phyloP scores from a whole-genome alignment of 2,888 invertebrate genomes.

The Rambutsinella grinnellia region DNA sequence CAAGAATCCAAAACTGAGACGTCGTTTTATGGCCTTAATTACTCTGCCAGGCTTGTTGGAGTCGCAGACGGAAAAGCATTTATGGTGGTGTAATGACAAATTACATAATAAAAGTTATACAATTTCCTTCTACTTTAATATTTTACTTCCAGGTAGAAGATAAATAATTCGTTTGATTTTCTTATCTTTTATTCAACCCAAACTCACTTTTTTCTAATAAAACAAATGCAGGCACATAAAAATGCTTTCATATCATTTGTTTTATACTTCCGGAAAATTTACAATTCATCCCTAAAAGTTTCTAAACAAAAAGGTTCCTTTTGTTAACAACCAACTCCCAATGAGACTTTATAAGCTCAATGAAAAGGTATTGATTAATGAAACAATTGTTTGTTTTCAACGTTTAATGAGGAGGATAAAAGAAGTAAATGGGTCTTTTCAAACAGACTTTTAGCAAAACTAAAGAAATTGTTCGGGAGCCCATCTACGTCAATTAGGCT shows the following conservation, averaged over 20 bases:
- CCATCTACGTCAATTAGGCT: slow-evolving; percentile 46
- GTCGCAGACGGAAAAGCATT: slow-evolving; percentile 48
- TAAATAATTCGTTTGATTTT: no score
- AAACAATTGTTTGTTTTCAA: no score
- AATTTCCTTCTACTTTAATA: slow-evolving; percentile 28
- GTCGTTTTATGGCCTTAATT: slow-evolving; percentile 33
- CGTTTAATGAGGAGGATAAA: no score
- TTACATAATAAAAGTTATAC: slow-evolving; percentile 39
- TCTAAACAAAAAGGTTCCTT: slow-evolving; percentile 30
- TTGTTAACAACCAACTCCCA: slow-evolving; percentile 40
- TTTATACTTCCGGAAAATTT: no score
- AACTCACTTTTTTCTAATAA: no score
- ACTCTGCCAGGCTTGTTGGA: slow-evolving; percentile 38
- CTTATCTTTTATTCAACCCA: no score
- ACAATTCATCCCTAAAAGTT: no score
- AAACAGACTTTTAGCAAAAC: slow-evolving; percentile 35
- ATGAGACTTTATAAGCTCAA: slow-evolving; percentile 48
- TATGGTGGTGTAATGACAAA: slow-evolving; percentile 45
- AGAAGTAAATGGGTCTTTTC: neutral
- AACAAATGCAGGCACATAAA: no score
- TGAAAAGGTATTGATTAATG: slow-evolving; percentile 34
- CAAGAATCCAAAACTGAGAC: slow-evolving; percentile 19
- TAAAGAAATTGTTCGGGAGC: slow-evolving; percentile 31
- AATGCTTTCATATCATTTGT: no score
- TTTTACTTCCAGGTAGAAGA: slow-evolving; percentile 51